Conservation (phyloP, 1,140 invertebrate genomes). For the Battus philenor region DNA sequence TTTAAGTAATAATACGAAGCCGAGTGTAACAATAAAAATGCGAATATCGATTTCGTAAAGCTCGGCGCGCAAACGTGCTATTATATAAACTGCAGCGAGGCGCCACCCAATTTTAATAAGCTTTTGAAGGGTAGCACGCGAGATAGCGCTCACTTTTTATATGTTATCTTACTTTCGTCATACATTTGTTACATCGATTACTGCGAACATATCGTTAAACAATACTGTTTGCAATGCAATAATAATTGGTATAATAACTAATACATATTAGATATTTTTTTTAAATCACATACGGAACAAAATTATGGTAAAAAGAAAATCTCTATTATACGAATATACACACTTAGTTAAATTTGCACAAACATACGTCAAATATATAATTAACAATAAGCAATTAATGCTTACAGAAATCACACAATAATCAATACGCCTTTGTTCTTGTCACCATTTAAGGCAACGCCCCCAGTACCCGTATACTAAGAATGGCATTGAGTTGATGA, state of each 20-base stretch:
- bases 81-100: slow-evolving; percentile 42
- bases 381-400: slow-evolving; percentile 19
- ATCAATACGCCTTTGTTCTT: slow-evolving; percentile 44
- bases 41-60: slow-evolving; percentile 54
- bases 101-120: slow-evolving; percentile 35
- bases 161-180: no score
- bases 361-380: not conserved
- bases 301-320: no score
- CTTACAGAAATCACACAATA: slow-evolving; percentile 32
- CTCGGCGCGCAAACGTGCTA: slow-evolving; percentile 30
- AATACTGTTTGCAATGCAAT: no score
- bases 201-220: no score
- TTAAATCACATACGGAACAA: no score
- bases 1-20: slow-evolving; percentile 23
- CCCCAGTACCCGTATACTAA: slow-evolving; percentile 40
- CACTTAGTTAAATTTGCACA: no score
- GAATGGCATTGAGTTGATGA: slow-evolving; percentile 41
- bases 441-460: slow-evolving; percentile 35
- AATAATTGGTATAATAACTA: no score
- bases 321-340: no score
- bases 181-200: no score
- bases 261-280: no score
- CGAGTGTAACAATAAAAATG: slow-evolving; percentile 45
- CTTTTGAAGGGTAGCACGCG: slow-evolving; percentile 18
- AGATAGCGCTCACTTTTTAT: no score